Percentiles rank a stretch among this genome's conserved stretches.
phyloP scores from a whole-genome alignment of 2,797 vertebrate genomes.

The Antrozous pallidus region DNA sequence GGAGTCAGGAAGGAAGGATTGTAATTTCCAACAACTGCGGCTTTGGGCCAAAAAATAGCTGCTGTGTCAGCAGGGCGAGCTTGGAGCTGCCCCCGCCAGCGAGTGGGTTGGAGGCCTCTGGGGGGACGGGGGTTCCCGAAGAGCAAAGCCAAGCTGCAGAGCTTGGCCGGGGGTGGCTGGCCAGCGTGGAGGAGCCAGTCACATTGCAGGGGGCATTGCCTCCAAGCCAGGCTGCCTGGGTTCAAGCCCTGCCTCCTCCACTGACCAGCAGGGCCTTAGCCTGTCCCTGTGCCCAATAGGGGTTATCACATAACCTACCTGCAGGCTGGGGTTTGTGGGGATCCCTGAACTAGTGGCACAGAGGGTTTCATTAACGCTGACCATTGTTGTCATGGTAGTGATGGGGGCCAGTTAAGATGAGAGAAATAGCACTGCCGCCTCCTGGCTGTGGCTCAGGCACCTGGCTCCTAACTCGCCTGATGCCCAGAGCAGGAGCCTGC shows the following conservation, averaged over 20 bases:
- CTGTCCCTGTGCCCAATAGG: not conserved
- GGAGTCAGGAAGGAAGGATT: not conserved
- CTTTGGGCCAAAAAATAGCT: not conserved
- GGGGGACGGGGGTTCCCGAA: not conserved
- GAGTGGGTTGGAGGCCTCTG: not conserved
- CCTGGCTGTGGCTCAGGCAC: not conserved
- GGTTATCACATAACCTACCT: not conserved
- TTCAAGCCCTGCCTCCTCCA: not conserved
- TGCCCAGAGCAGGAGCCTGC: not conserved
- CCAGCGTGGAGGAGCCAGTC: not conserved
- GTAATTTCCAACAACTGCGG: not conserved
- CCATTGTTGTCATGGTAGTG: fast-evolving
- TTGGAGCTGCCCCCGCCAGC: not conserved
- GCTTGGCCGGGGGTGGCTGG: too few species aligned
- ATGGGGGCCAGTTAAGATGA: fast-evolving
- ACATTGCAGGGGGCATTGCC: fast-evolving
- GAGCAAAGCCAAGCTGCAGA: not conserved
- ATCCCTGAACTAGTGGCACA: not conserved
- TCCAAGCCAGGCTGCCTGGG: not conserved
- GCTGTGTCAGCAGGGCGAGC: not conserved
- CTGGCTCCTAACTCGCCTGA: not conserved
- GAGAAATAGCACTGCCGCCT: fast-evolving
- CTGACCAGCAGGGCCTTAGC: not conserved
- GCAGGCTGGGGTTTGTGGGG: fast-evolving
- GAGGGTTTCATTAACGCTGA: not conserved